Evolutionary conservation across 2,888 invertebrate genomes (phyloP).

Genomic region (Choristoneura rosaceana): DNA sequence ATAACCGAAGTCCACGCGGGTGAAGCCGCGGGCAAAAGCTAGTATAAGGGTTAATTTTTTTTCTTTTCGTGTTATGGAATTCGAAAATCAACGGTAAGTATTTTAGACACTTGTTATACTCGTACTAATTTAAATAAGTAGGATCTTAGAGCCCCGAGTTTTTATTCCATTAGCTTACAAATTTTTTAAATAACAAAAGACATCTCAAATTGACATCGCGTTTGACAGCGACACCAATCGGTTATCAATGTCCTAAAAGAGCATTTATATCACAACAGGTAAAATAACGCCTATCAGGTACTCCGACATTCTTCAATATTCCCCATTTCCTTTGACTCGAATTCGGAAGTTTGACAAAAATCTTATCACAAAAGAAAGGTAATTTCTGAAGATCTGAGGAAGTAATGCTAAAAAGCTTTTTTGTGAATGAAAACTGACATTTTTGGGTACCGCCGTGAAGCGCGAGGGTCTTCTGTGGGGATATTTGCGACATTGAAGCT

Average conservation of each 20-base stretch:
- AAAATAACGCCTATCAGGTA: constrained; percentile 10
- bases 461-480: background rate
- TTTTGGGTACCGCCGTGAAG: constrained; percentile 35
- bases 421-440: constrained; percentile 46
- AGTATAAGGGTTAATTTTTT: too few species aligned
- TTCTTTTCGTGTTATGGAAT: too few species aligned
- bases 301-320: constrained; percentile 43
- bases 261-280: constrained; percentile 14
- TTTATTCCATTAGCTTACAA: background rate
- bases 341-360: constrained; percentile 52
- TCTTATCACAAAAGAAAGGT: constrained; percentile 52
- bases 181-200: background rate
- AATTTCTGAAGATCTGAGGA: constrained; percentile 56
- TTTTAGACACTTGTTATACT: too few species aligned
- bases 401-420: constrained; percentile 53
- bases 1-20: too few species aligned
- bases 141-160: too few species aligned
- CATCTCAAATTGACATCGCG: background rate
- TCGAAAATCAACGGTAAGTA: too few species aligned
- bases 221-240: constrained; percentile 14
- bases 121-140: too few species aligned
- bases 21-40: too few species aligned
- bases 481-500: background rate
- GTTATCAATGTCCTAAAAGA: constrained; percentile 8
- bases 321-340: constrained; percentile 47